phyloP scores from a whole-genome alignment of 2,888 invertebrate species.

The Branchellion lobata region DNA sequence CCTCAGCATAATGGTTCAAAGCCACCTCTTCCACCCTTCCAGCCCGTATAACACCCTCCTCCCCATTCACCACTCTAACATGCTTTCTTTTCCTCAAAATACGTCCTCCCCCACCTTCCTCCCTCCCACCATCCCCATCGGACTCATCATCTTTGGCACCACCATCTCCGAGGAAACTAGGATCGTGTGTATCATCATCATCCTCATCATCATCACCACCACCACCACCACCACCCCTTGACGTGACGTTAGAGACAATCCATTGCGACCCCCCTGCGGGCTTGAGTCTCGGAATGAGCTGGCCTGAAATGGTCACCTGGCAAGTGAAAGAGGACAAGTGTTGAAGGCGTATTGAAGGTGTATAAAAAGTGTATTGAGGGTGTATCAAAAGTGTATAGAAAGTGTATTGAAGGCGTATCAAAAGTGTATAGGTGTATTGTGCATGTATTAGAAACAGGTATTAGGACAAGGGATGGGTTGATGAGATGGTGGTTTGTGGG shows the following conservation, averaged over 20 bases:
- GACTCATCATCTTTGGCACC: not conserved
- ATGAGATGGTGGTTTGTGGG: no score
- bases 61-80: slow-evolving; percentile 23
- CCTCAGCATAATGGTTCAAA: slow-evolving; percentile 64
- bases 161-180: not conserved
- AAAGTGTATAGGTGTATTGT: no score
- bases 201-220: not conserved
- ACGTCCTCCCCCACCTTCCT: not conserved
- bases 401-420: no score
- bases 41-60: slow-evolving; percentile 42
- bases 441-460: no score
- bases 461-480: no score
- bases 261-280: not conserved
- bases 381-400: no score
- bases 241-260: not conserved
- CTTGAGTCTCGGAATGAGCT: not conserved
- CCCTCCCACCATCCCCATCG: not conserved
- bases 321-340: no score
- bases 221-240: no score
- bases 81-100: not conserved
- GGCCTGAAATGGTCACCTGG: slow-evolving; percentile 21
- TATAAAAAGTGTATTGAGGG: no score
- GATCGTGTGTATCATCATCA: not conserved
- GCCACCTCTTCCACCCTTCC: slow-evolving; percentile 67
- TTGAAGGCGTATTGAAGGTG: no score